Evolutionary conservation across 2,888 invertebrate genomes (phyloP).

Genomic region (Melinopterus prodromus): DNA sequence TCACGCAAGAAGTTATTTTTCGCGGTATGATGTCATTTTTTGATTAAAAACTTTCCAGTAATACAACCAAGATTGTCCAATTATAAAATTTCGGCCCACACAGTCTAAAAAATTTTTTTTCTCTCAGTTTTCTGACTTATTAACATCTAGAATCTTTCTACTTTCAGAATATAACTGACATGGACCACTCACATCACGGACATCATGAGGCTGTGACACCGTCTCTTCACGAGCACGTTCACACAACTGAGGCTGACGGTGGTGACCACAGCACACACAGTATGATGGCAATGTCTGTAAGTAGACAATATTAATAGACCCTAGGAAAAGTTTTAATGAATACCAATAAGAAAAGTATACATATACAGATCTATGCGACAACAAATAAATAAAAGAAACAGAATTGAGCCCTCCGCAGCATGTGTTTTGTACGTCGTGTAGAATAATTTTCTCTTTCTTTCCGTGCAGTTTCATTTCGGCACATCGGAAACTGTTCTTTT

Average conservation of each 20-base stretch:
- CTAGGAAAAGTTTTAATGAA: too few relatives aligned
- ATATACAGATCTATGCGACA: not conserved
- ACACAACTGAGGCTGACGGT: not conserved
- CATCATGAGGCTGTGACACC: not conserved
- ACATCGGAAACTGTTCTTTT: conserved; percentile 81
- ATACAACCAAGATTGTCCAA: too few relatives aligned
- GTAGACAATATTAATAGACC: not conserved
- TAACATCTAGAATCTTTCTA: too few relatives aligned
- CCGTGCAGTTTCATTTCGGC: conserved; percentile 83
- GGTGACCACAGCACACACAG: not conserved
- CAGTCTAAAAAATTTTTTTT: too few relatives aligned
- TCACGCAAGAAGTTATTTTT: too few relatives aligned
- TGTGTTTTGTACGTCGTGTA: too few relatives aligned
- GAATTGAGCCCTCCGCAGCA: too few relatives aligned
- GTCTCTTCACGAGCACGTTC: not conserved
- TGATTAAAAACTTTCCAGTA: too few relatives aligned
- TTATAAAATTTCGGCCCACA: too few relatives aligned
- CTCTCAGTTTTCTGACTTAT: too few relatives aligned
- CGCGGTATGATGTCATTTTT: too few relatives aligned
- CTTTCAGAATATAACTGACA: not conserved
- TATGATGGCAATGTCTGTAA: not conserved
- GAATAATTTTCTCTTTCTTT: conserved; percentile 21
- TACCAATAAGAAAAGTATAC: not conserved
- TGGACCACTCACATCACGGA: not conserved
- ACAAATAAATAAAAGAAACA: too few relatives aligned